Evolutionary conservation across 2,113 vertebrate species (phyloP), one percentile per base, ranked within the genome.

Genomic region (Chaenocephalus aceratus): DNA sequence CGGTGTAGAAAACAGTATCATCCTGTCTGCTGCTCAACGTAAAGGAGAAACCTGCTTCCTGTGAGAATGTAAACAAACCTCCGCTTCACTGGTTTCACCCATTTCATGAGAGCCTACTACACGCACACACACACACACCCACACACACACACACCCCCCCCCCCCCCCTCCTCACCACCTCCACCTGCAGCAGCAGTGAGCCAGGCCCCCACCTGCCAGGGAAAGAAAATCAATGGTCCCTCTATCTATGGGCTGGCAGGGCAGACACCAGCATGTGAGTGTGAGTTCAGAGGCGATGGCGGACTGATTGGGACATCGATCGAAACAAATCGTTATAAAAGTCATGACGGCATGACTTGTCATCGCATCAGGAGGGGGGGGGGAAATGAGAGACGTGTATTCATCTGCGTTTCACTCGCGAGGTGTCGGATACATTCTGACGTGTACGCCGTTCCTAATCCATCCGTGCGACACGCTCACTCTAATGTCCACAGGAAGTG

Each of bases 271-370:
- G 81, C 75, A 74, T 76, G 92, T 93, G 94, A 94, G 91, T 95
- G 92, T 93, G 79, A 75, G 92, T 86, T 87, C 78, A 79, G 70
- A 61, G 72, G 82, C 78, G 45, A 89, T 61, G 74, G 82, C 79
- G 88, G 92, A 92, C 91, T 89, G 92, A 94, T 92, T 91, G 91
- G 93, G 82, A 76, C 88, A 95, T 95, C 70, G 91, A 95, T 94
- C 89, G 70, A 75, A 65, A 77, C 77, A 94, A 95, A 95, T 95
- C 95, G 93, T 94, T 95, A 90, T 77, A 86, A 82, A 94, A 93
- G 86, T 94, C 94, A 95, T 95, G 94, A 95, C 89, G 76, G 87
- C 71, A 51, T 83, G 77, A 93, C 91, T 90, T 89, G 91, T 94
- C 93, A 93, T 92, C 56, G 51, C 74, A 76, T 68, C 68, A 49